phyloP scores from a whole-genome alignment of 2,888 invertebrate species.

The Megastigmus dorsalis region DNA sequence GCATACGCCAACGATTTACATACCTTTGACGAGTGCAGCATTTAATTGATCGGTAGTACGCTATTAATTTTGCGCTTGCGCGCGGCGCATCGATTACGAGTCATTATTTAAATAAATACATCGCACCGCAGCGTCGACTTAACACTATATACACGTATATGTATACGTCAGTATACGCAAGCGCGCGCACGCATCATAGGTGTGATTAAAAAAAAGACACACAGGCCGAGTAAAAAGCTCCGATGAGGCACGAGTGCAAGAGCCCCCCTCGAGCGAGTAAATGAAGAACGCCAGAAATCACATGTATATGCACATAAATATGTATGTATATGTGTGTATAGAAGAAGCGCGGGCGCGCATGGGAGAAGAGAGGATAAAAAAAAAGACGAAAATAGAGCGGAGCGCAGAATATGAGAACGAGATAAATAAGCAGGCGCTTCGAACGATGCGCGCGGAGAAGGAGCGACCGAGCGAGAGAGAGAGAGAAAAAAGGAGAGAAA shows the following conservation, averaged over 20 bases:
- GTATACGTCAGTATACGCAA: conserved; percentile 9
- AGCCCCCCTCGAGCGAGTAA: background rate
- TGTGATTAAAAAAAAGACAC: conserved; percentile 35
- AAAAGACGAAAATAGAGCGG: conserved; percentile 34
- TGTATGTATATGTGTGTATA: too few relatives aligned
- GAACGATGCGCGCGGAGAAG: too few relatives aligned
- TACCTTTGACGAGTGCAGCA: too few relatives aligned
- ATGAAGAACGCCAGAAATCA: conserved; percentile 11
- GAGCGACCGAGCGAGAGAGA: background rate
- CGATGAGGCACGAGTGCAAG: background rate
- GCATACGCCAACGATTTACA: too few relatives aligned
- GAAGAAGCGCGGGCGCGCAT: background rate
- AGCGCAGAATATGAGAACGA: conserved; percentile 29
- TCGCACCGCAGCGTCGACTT: background rate
- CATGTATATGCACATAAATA: background rate
- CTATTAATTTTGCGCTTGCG: too few relatives aligned
- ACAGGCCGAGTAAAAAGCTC: conserved; percentile 4
- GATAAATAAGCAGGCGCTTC: conserved; percentile 38
- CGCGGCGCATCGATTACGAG: too few relatives aligned
- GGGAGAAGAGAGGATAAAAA: background rate
- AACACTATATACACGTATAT: conserved; percentile 10
- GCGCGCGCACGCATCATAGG: background rate
- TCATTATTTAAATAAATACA: conserved; percentile 15
- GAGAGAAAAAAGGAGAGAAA: conserved; percentile 10
- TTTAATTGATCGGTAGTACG: too few relatives aligned